These are phyloP conservation scores for Halisarca cf. caerulea DNA, from an alignment of 37 sponge, comb jelly and placozoan species.

Conservation along the genomic window DNA sequence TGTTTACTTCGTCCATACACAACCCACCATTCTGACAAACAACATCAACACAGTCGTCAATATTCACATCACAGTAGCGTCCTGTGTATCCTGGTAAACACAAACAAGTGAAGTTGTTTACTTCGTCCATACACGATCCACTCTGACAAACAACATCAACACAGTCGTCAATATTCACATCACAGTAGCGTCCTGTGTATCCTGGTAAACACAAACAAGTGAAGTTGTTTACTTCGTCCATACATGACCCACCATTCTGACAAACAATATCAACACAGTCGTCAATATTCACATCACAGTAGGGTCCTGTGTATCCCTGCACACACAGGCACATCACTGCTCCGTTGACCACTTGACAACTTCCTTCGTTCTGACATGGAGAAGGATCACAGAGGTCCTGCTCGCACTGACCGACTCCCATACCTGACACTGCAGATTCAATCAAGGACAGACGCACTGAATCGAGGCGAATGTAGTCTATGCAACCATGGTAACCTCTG, in stretches of 20 bases:
- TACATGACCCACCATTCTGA: conserved; percentile 30
- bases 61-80: conserved; percentile 43
- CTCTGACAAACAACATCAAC: background rate
- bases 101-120: conserved; percentile 40
- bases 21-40: conserved; percentile 51
- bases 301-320: conserved; percentile 40
- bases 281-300: conserved; percentile 31
- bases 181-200: conserved; percentile 24
- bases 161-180: conserved; percentile 11
- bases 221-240: conserved; percentile 5
- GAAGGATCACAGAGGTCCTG: conserved; percentile 9
- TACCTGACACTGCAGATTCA: conserved; percentile 37
- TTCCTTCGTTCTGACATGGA: conserved; percentile 53
- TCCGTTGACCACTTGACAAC: conserved; percentile 30
- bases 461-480: conserved; percentile 23
- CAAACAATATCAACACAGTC: conserved; percentile 24
- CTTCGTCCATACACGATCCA: background rate
- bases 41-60: background rate
- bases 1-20: conserved; percentile 38
- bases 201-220: background rate
- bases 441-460: conserved; percentile 21
- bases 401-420: conserved; percentile 37
- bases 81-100: conserved; percentile 59
- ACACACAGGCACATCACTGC: background rate
- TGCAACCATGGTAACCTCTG: conserved; percentile 41